Percentiles rank a stretch among this genome's conserved stretches.
Evolutionary conservation across 2,797 vertebrate species (phyloP).

Genomic region (Sphenodon punctatus): DNA sequence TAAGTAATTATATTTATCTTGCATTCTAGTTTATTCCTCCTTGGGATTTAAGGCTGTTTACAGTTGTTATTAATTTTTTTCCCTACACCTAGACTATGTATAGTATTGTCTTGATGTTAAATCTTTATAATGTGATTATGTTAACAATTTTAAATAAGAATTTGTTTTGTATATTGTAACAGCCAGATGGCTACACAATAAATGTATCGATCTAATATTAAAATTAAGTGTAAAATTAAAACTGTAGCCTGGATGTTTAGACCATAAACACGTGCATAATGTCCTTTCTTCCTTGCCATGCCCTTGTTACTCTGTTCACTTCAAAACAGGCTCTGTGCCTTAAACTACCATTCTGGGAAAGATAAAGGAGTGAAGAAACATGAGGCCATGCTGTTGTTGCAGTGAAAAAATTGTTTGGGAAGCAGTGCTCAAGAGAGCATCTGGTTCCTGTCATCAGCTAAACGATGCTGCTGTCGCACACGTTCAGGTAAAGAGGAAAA

Average conservation of each 20-base stretch:
- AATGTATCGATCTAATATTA: too few species aligned
- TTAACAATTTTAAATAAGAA: too few species aligned
- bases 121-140: too few species aligned
- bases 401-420: constrained; percentile 24
- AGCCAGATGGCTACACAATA: too few species aligned
- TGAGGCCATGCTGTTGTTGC: neutral
- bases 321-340: constrained; percentile 7
- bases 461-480: constrained; percentile 35
- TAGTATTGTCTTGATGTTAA: too few species aligned
- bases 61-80: too few species aligned
- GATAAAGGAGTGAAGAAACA: neutral
- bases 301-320: neutral
- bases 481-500: constrained; percentile 31
- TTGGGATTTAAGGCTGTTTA: too few species aligned
- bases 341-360: neutral
- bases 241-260: neutral
- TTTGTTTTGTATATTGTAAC: too few species aligned
- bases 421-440: constrained; percentile 28
- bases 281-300: neutral
- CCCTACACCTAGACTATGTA: too few species aligned
- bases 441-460: constrained; percentile 43
- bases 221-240: neutral
- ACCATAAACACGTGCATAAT: neutral
- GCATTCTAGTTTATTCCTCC: too few species aligned
- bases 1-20: too few species aligned